These are phyloP conservation scores for Lysandra bellargus DNA, from an alignment of 2,888 invertebrate genomes.

Conservation along the genomic window DNA sequence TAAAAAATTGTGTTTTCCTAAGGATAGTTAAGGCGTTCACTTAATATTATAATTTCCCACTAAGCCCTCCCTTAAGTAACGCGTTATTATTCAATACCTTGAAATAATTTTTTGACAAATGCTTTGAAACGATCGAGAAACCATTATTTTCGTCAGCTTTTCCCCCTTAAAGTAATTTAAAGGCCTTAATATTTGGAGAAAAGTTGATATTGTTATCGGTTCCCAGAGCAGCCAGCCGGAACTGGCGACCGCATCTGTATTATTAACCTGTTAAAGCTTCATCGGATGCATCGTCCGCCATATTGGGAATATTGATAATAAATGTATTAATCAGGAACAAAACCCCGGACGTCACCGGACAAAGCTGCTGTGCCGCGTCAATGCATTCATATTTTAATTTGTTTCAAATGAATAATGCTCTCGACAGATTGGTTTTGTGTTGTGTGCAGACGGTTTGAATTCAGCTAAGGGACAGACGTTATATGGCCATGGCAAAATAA, in stretches of 20 bases:
- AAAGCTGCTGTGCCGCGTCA: neutral
- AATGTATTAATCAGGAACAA: slow-evolving; percentile 1
- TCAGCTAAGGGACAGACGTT: too few species aligned
- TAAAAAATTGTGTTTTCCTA: too few species aligned
- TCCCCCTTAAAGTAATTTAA: neutral
- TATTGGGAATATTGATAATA: slow-evolving; percentile 17
- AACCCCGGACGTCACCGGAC: neutral
- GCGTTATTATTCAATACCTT: neutral
- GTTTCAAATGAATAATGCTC: slow-evolving; percentile 1
- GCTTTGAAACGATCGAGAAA: neutral
- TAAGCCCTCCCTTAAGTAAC: neutral
- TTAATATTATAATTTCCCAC: too few species aligned
- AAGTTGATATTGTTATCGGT: neutral
- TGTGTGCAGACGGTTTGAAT: neutral
- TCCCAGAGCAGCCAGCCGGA: neutral
- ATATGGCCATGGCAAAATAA: too few species aligned
- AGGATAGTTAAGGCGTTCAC: too few species aligned
- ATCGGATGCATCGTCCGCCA: neutral
- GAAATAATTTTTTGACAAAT: neutral
- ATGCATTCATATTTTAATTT: neutral
- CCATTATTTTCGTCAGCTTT: neutral
- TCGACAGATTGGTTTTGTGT: neutral
- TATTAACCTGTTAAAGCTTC: slow-evolving; percentile 10
- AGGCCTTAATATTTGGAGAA: neutral
- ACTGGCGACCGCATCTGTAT: neutral